Conservation (phyloP, 2,797 vertebrate species). For the Falco cherrug region DNA sequence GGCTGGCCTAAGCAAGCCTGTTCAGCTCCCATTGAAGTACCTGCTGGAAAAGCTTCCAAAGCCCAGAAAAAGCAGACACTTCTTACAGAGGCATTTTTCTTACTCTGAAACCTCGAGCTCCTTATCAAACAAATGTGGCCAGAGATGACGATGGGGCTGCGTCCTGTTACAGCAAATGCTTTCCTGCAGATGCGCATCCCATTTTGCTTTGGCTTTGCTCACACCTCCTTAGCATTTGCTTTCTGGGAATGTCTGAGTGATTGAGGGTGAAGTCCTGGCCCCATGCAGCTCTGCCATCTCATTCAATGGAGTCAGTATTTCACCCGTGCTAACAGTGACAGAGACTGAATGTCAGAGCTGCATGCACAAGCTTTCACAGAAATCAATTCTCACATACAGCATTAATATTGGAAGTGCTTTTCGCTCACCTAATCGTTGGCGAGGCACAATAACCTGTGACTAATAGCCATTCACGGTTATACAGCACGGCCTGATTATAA, state of each 20-base stretch:
- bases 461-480: not conserved
- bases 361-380: not conserved
- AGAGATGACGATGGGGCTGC: not conserved
- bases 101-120: not conserved
- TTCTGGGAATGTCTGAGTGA: not conserved
- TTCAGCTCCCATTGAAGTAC: not conserved
- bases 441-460: constrained; percentile 36
- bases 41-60: not conserved
- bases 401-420: constrained; percentile 15
- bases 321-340: not conserved
- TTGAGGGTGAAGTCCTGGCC: not conserved
- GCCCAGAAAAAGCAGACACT: not conserved
- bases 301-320: constrained; percentile 13
- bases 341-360: constrained; percentile 3
- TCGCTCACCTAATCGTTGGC: not conserved
- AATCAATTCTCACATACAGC: constrained; percentile 20
- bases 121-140: not conserved
- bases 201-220: constrained; percentile 16
- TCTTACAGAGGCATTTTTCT: not conserved
- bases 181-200: not conserved
- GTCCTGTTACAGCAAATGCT: not conserved
- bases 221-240: not conserved
- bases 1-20: not conserved
- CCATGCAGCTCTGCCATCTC: constrained; percentile 31
- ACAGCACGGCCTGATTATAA: not conserved